These are phyloP conservation scores for Romanogobio albipinnatus DNA, from an alignment of 2,113 vertebrate genomes.

Conservation along the genomic window DNA sequence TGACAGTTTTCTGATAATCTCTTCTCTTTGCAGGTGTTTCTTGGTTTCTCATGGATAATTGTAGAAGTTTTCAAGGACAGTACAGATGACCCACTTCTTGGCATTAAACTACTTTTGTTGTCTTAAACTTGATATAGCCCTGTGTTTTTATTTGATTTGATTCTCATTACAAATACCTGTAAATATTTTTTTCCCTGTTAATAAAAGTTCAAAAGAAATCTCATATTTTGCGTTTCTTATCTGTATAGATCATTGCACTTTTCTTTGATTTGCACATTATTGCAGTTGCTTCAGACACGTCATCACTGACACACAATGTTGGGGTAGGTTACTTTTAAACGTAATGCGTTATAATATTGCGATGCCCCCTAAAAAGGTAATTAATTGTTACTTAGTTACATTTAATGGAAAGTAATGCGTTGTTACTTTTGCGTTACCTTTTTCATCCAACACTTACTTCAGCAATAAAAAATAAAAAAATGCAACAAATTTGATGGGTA, in stretches of 20 bases:
- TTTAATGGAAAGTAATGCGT: too few species aligned
- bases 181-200: conserved; percentile 6
- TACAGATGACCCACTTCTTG: conserved; percentile 9
- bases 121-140: conserved; percentile 4
- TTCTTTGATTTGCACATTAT: neutral
- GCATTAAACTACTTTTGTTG: conserved; percentile 11
- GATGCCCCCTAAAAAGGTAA: too few species aligned
- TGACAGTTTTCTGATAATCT: conserved; percentile 43
- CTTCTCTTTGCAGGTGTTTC: conserved; percentile 64
- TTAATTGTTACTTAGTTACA: too few species aligned
- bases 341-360: too few species aligned
- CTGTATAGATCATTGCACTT: neutral
- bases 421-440: too few species aligned
- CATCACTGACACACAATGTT: neutral
- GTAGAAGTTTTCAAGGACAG: conserved; percentile 35
- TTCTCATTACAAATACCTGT: conserved; percentile 1
- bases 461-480: too few species aligned
- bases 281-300: neutral
- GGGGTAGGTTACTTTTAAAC: too few species aligned
- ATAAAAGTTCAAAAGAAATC: neutral
- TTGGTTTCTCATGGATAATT: conserved; percentile 43
- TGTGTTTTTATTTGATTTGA: conserved; percentile 8
- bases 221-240: neutral
- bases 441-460: too few species aligned
- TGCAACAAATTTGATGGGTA: too few species aligned